Evolutionary conservation across 2,797 vertebrate species (phyloP), one percentile per base, ranked within the genome.

Genomic region (Pangasius sanitwongsei): DNA sequence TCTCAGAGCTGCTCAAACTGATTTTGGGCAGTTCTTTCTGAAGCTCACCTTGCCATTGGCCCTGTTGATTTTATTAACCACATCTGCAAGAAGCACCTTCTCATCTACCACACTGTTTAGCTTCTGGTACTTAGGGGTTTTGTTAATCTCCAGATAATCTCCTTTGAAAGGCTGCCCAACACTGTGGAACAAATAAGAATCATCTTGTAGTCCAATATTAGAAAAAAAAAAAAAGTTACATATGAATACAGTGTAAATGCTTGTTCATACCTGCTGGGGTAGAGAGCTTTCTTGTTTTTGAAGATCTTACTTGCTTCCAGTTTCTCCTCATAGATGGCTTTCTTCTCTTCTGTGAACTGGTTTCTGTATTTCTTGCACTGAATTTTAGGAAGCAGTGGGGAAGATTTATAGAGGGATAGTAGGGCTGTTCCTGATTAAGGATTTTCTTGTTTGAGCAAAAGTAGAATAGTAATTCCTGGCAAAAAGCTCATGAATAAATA

Each of bases 291-390:
- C 93, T 98, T 99, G 94, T 98, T 98, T 94, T 98, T 99, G 95
- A 99, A 99, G 93, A 99, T 96, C 94, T 99, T 96, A 55, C 99
- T 99, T 69, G 99, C 98, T 95, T 98, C 97, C 92, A 99, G 97
- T 93, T 99, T 99, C 95, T 99, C 99, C 93, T 99, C 97, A 86
- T 97, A 99, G 90, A 98, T 95, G 0, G 97, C 97, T 91, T 97
- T 99, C 94, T 95, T 97, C 93, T 99, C 98, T 91, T 97, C 97
- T 53, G 98, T 99, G 96, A 99, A 99, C 80, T 97, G 96, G 92
- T 97, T 97, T 93, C 98, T 96, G 96, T 99, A 99, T 93, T 98
- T 98, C 95, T 99, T 99, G 95, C 99, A 99, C 99, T 99, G 88
- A 53, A 63, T 81, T 89, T 83, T 50, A 72, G 34, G 34, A 90